Base-by-base conservation (phyloP, 2,797 vertebrate species). In the Manis pentadactyla region DNA sequence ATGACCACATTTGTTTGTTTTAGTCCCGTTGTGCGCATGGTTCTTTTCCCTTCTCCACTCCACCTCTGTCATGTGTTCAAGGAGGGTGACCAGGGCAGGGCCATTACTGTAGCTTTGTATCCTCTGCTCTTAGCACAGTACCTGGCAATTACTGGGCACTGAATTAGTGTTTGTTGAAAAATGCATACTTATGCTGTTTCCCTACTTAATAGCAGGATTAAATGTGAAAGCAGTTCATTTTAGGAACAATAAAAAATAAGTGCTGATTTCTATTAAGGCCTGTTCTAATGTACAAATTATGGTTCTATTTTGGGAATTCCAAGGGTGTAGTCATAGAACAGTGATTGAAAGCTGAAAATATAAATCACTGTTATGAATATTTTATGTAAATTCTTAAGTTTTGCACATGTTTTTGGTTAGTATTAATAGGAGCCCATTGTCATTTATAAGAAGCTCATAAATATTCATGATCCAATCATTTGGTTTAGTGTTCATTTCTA, bases 281-380 rank as follows among this genome's bases (percentile, higher is more conserved):
- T 57, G 69, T 88, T 81, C 31, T 61, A 46, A 69, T 79, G 5
- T n/a, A 88, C 77, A 82, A n/a, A 93, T 63, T 55, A 23, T 66
- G n/a, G 4, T 69, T 96, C 68, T 94, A 19, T 82, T 95, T 87
- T 29, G 39, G 29, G n/a, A 81, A 55, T 61, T 82, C 51, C 92
- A 85, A 92, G 7, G 31, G 25, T 19, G 2, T 59, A 55, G 23
- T 87, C 61, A 85, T 34, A 94, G 37, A 92, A 73, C 3, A 88
- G 10, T 71, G 55, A 95, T 71, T 91, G 59, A 96, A 97, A 94
- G 90, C 49, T 93, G 55, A 57, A 96, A 91, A 66, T 92, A 61
- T 71, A 96, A 95, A 91, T 94, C 23, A 69, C 57, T 64, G 7
- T 77, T 84, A 59, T 93, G 79, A 96, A 94, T 94, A 87, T 97